Evolutionary conservation across 2,797 vertebrate genomes (phyloP).

Genomic region (Acanthurus leucopareius): DNA sequence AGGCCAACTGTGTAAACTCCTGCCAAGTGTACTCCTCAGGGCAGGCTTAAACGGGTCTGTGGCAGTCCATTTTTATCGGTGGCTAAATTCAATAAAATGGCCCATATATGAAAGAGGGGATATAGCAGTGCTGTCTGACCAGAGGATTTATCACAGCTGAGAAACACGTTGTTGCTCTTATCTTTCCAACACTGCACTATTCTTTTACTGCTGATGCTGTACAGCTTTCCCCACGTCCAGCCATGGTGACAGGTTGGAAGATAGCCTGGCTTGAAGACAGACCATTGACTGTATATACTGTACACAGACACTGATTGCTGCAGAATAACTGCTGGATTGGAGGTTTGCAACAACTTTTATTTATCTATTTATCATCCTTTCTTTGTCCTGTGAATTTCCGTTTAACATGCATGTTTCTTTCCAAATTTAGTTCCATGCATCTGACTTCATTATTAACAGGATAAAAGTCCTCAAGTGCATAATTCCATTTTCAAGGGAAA

Average conservation of each 20-base stretch:
- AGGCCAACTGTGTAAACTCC: constrained; percentile 74
- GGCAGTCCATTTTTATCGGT: constrained; percentile 93
- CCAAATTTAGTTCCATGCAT: not conserved
- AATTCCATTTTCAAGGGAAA: not conserved
- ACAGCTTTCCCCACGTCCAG: constrained; percentile 80
- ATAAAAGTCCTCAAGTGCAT: not conserved
- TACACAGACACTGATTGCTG: constrained; percentile 21
- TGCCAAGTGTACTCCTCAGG: constrained; percentile 87
- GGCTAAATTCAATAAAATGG: constrained; percentile 94
- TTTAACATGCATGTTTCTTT: not conserved
- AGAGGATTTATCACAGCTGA: constrained; percentile 90
- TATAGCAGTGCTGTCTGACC: constrained; percentile 89
- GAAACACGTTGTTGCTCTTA: constrained; percentile 93
- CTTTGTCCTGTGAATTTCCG: not conserved
- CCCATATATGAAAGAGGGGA: constrained; percentile 92
- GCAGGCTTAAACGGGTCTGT: constrained; percentile 90
- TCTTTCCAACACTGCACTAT: constrained; percentile 90
- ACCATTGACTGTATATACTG: constrained; percentile 22
- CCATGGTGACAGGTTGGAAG: constrained; percentile 33
- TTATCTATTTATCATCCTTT: not conserved
- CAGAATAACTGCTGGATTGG: not conserved
- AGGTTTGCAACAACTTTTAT: not conserved
- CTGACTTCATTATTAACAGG: not conserved
- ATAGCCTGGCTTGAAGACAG: constrained; percentile 14
- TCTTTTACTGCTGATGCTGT: constrained; percentile 90